These are phyloP conservation scores for Catajapyx aquilonaris DNA, from an alignment of 1,140 invertebrate genomes.

Conservation along the genomic window DNA sequence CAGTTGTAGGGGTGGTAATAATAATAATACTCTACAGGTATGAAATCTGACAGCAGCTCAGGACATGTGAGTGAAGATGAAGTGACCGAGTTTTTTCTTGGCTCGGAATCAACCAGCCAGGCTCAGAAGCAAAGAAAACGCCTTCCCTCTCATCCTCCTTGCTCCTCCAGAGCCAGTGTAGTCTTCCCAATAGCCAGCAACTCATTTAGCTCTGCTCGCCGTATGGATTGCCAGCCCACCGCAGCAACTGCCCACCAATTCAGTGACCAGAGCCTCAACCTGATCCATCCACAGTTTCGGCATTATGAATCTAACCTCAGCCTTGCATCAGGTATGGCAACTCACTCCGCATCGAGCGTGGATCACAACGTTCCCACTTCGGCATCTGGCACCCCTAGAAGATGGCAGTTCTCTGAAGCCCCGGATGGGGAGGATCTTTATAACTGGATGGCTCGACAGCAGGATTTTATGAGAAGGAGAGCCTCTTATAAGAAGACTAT, in stretches of 20 bases:
- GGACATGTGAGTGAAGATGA: constrained; percentile 13
- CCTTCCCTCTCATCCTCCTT: constrained; percentile 38
- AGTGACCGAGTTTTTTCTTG: constrained; percentile 13
- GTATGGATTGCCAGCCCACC: not conserved
- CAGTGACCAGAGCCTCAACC: not conserved
- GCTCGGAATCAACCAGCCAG: constrained; percentile 12
- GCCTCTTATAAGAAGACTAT: no score
- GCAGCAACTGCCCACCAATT: not conserved
- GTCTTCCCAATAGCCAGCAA: constrained; percentile 44
- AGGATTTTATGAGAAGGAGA: constrained; percentile 40
- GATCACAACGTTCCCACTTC: constrained; percentile 11
- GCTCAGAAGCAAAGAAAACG: constrained; percentile 20
- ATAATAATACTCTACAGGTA: not conserved
- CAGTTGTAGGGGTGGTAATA: not conserved
- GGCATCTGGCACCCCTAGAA: constrained; percentile 12
- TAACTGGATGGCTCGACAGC: constrained; percentile 87
- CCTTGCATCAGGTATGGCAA: not conserved
- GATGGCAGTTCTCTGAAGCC: constrained; percentile 6
- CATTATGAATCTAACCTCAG: not conserved
- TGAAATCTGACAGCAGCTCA: constrained; percentile 2
- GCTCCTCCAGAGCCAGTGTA: constrained; percentile 47
- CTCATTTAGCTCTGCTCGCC: no score
- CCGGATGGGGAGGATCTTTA: constrained; percentile 56
- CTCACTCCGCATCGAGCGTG: constrained; percentile 5
- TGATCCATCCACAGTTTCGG: no score